Base-by-base conservation (phyloP, 2,113 vertebrate species). In the Tricholaema leucomelas region DNA sequence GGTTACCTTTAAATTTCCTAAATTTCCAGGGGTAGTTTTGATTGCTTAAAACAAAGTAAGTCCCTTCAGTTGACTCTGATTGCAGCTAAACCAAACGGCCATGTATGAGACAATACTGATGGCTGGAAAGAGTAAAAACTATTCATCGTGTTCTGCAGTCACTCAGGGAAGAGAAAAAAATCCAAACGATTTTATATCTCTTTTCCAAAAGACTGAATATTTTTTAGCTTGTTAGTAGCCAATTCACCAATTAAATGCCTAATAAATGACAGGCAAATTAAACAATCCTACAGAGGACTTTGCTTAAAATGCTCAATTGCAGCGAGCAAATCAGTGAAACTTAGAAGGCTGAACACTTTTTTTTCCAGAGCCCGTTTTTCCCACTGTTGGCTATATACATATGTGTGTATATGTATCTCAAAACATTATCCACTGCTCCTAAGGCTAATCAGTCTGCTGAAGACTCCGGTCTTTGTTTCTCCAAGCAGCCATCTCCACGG, bases 171-270 rank as follows among this genome's bases (percentile, higher is more conserved):
- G 27, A 70, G 27, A 7, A 7, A 38, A 40, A 38, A 40, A 24
- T 28, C 25, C 17, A 12, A 54, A 27, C 3, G n/a, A 54, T 75
- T 96, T 84, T 36, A 38, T 27, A 86, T 82, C 27, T 64, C 2
- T 71, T 87, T 96, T 88, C 73, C 64, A 89, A 67, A 85, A 91
- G 78, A 59, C 16, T 58, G 36, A 61, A 28, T 33, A 42, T 76
- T 72, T 82, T 92, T 77, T 46, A 77, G 69, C 63, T 48, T 86
- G 31, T 46, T 61, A 81, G 58, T 56, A 81, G 69, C 52, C 72
- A 90, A 76, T 73, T 58, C 54, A 42, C 23, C 60, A 82, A 52
- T 83, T 74, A 92, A 93, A 92, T 4, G 44, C 48, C 40, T n/a
- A 80, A 80, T 36, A 88, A 92, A 64, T 2, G 19, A 64, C 48